Percentiles rank a stretch among this genome's conserved stretches.
These are phyloP conservation scores for Idaea aversata DNA, from an alignment of 2,888 invertebrate genomes.

Conservation along the genomic window DNA sequence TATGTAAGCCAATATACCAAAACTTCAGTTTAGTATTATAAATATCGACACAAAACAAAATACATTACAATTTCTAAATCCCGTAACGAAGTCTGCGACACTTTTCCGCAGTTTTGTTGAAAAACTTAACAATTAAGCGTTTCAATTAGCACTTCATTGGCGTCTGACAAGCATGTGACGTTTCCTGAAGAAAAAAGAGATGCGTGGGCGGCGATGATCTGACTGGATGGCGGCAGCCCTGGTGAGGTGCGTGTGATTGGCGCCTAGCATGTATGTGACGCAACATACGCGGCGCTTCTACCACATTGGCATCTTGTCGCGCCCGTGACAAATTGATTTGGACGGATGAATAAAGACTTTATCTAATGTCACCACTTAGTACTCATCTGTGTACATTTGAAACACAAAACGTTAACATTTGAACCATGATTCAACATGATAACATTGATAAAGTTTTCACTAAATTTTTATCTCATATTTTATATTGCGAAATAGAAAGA, in stretches of 20 bases:
- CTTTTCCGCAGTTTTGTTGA: not conserved
- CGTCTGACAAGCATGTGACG: not conserved
- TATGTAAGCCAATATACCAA: not conserved
- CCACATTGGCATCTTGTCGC: not conserved
- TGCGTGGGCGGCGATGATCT: not conserved
- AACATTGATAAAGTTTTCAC: too few relatives aligned
- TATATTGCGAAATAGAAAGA: too few relatives aligned
- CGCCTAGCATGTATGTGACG: conserved; percentile 2
- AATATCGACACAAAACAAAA: not conserved
- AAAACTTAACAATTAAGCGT: not conserved
- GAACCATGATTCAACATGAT: too few relatives aligned
- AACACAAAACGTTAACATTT: too few relatives aligned
- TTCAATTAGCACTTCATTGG: conserved; percentile 3
- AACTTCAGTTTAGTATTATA: not conserved
- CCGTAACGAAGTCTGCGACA: not conserved
- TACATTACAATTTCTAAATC: not conserved
- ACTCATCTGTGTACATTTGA: not conserved
- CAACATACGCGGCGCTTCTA: not conserved
- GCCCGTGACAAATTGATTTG: conserved; percentile 2
- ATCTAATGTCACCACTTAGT: not conserved
- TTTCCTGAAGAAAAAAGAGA: not conserved
- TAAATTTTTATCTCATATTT: too few relatives aligned
- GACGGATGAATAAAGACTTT: not conserved
- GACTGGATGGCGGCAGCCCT: not conserved
- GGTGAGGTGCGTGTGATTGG: not conserved